Evolutionary conservation across 2,113 vertebrate species (phyloP).

Genomic region (Pipa parva): DNA sequence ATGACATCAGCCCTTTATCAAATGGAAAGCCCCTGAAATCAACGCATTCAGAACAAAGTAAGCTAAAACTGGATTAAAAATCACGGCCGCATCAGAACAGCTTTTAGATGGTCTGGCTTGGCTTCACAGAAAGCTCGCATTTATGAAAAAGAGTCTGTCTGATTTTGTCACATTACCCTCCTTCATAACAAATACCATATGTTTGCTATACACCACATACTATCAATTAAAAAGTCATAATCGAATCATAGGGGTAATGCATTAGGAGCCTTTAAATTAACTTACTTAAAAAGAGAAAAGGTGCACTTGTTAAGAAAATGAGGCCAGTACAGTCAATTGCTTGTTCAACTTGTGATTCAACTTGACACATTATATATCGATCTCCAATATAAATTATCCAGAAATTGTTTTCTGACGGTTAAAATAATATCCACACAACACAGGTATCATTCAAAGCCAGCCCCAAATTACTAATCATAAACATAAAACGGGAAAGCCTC

Average conservation of each 20-base stretch:
- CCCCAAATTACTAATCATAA: too few relatives aligned
- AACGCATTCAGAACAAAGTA: constrained; percentile 41
- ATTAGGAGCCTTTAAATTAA: constrained; percentile 18
- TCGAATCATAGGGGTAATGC: constrained; percentile 29
- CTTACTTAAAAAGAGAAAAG: constrained; percentile 27
- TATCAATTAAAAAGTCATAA: constrained; percentile 35
- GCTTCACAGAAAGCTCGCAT: constrained; percentile 46
- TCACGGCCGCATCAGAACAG: constrained; percentile 44
- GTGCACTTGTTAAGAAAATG: constrained; percentile 1
- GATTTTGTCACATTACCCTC: constrained; percentile 38
- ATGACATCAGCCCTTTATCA: constrained; percentile 46
- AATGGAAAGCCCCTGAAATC: constrained; percentile 36
- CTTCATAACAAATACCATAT: constrained; percentile 46
- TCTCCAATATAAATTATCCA: too few relatives aligned
- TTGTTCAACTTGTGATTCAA: too few relatives aligned
- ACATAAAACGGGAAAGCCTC: too few relatives aligned
- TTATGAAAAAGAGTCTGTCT: constrained; percentile 36
- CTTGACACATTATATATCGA: too few relatives aligned
- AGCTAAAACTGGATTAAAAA: constrained; percentile 46
- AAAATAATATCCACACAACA: too few relatives aligned
- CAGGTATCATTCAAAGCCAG: too few relatives aligned
- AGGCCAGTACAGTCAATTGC: too few relatives aligned
- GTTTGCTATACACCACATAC: constrained; percentile 47
- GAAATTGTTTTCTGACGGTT: too few relatives aligned
- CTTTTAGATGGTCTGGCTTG: constrained; percentile 41